Percentiles rank a stretch among this genome's conserved stretches.
Conservation (phyloP, 2,888 invertebrate genomes). For the Dorcus hopei region DNA sequence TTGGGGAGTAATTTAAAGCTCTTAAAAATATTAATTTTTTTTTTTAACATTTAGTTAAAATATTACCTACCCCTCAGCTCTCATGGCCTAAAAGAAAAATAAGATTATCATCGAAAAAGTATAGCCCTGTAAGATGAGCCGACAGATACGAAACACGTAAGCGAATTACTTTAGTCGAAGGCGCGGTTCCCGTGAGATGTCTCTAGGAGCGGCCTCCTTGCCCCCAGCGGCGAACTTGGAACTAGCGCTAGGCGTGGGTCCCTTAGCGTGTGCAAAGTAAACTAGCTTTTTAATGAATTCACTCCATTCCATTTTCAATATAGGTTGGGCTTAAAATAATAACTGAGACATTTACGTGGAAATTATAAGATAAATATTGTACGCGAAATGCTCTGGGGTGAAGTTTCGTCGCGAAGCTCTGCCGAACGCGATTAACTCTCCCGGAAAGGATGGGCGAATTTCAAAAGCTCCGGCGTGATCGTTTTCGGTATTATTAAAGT, state of each 20-base stretch:
- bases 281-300: constrained; percentile 46
- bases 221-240: constrained; percentile 30
- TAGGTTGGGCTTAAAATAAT: constrained; percentile 36
- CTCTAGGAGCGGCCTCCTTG: constrained; percentile 44
- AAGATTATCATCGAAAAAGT: no score
- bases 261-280: constrained; percentile 48
- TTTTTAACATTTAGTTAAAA: no score
- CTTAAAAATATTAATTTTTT: no score
- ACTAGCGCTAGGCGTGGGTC: constrained; percentile 41
- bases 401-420: no score
- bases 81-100: no score
- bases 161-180: constrained; percentile 41
- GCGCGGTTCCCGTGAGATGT: constrained; percentile 49
- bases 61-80: no score
- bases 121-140: constrained; percentile 12
- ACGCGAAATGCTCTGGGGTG: background rate
- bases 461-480: no score
- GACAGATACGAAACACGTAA: constrained; percentile 27
- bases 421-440: background rate
- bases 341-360: constrained; percentile 24
- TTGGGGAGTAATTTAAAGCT: no score
- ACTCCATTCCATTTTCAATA: constrained; percentile 40
- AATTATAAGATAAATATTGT: constrained; percentile 21
- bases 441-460: background rate
- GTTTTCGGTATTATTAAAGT: no score